Conservation (phyloP, 2,113 vertebrate species). For the Typhlomys cinereus region DNA sequence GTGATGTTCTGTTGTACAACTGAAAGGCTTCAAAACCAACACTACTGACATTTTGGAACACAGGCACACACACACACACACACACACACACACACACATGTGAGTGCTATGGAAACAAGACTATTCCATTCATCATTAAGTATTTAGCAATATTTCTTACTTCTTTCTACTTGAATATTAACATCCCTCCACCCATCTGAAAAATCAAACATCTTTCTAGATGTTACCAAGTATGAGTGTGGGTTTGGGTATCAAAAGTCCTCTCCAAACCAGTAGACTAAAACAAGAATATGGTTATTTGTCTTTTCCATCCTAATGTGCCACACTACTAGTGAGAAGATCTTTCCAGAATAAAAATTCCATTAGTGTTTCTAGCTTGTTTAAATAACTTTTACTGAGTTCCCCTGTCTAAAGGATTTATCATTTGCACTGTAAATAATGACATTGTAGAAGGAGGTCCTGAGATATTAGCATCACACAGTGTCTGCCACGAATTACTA, state of each 20-base stretch:
- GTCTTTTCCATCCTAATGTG: background rate
- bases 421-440: slow-evolving; percentile 31
- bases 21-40: background rate
- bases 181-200: background rate
- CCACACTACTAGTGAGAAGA: background rate
- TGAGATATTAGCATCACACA: background rate
- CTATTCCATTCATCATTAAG: background rate
- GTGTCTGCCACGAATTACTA: background rate
- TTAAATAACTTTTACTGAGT: slow-evolving; percentile 5
- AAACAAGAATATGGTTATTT: background rate
- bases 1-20: rapidly evolving
- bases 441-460: background rate
- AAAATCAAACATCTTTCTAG: background rate
- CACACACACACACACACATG: no score
- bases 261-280: background rate
- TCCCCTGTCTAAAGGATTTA: slow-evolving; percentile 12
- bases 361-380: background rate
- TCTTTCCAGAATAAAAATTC: slow-evolving; percentile 36
- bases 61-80: no score
- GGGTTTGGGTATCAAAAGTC: background rate
- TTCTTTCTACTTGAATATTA: background rate
- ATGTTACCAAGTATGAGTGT: background rate
- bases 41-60: background rate
- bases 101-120: rapidly evolving
- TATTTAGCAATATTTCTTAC: background rate